Evolutionary conservation across 2,113 vertebrate species (phyloP).

Genomic region (Trichomycterus rosablanca): DNA sequence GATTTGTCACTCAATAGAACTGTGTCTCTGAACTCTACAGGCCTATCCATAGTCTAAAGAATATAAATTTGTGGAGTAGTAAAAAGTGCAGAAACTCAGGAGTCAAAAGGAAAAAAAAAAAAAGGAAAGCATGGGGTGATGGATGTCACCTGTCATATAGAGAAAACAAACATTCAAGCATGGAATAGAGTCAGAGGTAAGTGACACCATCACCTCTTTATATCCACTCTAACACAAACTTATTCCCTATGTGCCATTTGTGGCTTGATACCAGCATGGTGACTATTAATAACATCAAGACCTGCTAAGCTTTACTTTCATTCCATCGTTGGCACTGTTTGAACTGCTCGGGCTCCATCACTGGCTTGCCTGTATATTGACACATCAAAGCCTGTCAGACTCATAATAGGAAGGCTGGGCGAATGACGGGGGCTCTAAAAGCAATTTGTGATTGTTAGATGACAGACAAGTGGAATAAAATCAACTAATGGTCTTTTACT

Average conservation of each 20-base stretch:
- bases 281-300: conserved; percentile 47
- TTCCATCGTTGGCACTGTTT: conserved; percentile 3
- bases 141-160: conserved; percentile 45
- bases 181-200: conserved; percentile 5
- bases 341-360: conserved; percentile 43
- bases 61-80: conserved; percentile 7
- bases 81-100: conserved; percentile 15
- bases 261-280: conserved; percentile 46
- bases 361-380: conserved; percentile 33
- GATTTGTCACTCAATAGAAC: no score
- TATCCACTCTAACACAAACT: conserved; percentile 37
- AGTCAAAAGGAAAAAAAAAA: conserved; percentile 37
- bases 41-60: neutral
- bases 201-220: conserved; percentile 28
- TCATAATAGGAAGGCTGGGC: conserved; percentile 40
- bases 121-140: conserved; percentile 47
- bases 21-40: no score
- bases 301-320: conserved; percentile 20
- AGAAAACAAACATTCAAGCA: conserved; percentile 38
- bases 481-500: conserved; percentile 45
- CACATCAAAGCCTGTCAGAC: conserved; percentile 37
- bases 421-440: conserved; percentile 33
- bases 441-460: conserved; percentile 41
- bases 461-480: conserved; percentile 49
- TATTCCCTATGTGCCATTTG: conserved; percentile 32